These are phyloP conservation scores for Callyntrura guangdongensis DNA, from an alignment of 2,888 invertebrate species.

Conservation along the genomic window DNA sequence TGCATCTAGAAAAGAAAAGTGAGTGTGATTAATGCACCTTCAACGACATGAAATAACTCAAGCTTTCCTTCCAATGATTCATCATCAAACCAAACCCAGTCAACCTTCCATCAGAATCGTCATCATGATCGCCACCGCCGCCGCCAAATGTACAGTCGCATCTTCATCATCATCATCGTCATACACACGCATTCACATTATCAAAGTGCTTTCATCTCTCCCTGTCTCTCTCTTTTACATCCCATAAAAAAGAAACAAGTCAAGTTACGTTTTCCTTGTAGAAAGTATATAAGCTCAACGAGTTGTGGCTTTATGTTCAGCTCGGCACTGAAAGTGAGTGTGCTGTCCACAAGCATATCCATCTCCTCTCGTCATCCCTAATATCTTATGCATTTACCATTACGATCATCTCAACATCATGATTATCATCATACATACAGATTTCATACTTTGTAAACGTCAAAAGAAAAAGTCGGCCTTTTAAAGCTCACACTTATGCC, in stretches of 20 bases:
- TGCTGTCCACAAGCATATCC: slow-evolving; percentile 74
- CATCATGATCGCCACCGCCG: slow-evolving; percentile 71
- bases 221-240: slow-evolving; percentile 37
- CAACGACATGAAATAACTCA: slow-evolving; percentile 76
- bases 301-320: neutral
- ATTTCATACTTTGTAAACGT: slow-evolving; percentile 75
- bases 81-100: slow-evolving; percentile 71
- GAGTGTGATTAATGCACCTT: slow-evolving; percentile 79
- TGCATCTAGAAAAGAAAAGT: slow-evolving; percentile 69
- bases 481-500: slow-evolving; percentile 72
- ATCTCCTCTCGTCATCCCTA: slow-evolving; percentile 58
- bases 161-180: slow-evolving; percentile 60
- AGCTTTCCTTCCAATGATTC: slow-evolving; percentile 73
- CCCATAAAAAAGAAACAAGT: slow-evolving; percentile 8
- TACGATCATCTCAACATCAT: slow-evolving; percentile 57
- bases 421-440: slow-evolving; percentile 58
- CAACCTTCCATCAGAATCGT: slow-evolving; percentile 71
- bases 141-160: slow-evolving; percentile 50
- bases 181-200: slow-evolving; percentile 15
- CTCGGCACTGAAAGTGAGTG: slow-evolving; percentile 60
- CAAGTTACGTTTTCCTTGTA: neutral
- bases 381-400: slow-evolving; percentile 40
- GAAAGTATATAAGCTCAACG: neutral
- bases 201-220: slow-evolving; percentile 65
- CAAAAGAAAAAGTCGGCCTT: slow-evolving; percentile 74